Conservation (phyloP, 2,888 invertebrate genomes). For the Watsonalla cultraria region DNA sequence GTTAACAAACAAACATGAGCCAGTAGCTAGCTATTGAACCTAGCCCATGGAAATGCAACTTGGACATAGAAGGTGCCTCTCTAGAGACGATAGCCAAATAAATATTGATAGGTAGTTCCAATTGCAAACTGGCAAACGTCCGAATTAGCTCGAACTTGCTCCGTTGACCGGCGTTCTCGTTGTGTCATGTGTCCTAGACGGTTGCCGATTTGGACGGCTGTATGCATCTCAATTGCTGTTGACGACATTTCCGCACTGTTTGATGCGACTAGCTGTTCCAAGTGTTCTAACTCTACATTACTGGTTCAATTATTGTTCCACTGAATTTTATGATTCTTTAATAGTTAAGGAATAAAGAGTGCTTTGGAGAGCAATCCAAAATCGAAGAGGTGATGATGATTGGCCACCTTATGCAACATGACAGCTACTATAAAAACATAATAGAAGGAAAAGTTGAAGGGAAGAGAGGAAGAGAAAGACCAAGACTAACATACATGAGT, state of each 20-base stretch:
- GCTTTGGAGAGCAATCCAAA: too few species aligned
- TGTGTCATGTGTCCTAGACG: slow-evolving; percentile 34
- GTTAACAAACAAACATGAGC: not conserved
- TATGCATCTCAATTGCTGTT: slow-evolving; percentile 12
- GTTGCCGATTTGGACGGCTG: slow-evolving; percentile 21
- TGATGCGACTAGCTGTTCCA: slow-evolving; percentile 3
- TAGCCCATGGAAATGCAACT: not conserved
- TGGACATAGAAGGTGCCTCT: not conserved
- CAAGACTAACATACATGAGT: too few species aligned
- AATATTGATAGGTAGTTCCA: slow-evolving; percentile 54
- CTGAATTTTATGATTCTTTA: too few species aligned
- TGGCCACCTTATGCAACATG: too few species aligned
- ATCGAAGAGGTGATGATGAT: too few species aligned
- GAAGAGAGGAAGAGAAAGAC: too few species aligned
- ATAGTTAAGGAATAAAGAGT: too few species aligned
- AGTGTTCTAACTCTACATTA: not conserved
- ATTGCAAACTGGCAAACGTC: slow-evolving; percentile 44
- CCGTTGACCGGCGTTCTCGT: slow-evolving; percentile 42
- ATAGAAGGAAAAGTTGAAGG: too few species aligned
- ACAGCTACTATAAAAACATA: too few species aligned
- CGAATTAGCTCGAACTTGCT: slow-evolving; percentile 58
- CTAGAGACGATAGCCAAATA: slow-evolving; percentile 35
- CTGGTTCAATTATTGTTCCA: too few species aligned
- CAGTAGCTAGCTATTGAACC: too few species aligned
- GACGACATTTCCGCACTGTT: slow-evolving; percentile 15